Evolutionary conservation across 2,888 invertebrate species (phyloP), one percentile per base, ranked within the genome.

Genomic region (Acleris laterana): DNA sequence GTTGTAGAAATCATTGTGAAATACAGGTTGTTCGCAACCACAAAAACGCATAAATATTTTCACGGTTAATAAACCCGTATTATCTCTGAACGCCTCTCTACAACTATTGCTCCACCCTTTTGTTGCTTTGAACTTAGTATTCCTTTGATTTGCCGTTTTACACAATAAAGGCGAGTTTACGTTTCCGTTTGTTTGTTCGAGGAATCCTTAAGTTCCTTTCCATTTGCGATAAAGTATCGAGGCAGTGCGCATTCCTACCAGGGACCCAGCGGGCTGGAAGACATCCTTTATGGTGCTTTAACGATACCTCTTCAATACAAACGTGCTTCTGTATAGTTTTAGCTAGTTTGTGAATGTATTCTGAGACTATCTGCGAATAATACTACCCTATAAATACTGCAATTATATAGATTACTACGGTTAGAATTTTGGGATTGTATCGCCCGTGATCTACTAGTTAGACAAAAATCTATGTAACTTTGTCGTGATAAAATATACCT

Each of bases 121-220:
- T 80, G 78, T 77, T 80, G 76, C 79, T 76, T 80, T 79, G 78
- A 83, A 83, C 73, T 76, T 69, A 79, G 79, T 83, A 83, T 84
- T 80, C 84, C 88, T 88, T 90, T 88, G 89, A 87, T 88, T 87
- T 79, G 80, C 79, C 77, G 74, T 77, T 81, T 79, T 74, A 79
- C 81, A 72, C 83, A 85, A 85, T 83, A 86, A 89, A 88, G 84
- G 83, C 81, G 82, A 80, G 81, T 88, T 85, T 85, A 83, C 83
- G 83, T 89, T 88, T 90, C 88, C 87, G 82, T 87, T 88, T 82
- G 83, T 83, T 84, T 79, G 77, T 88, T 84, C 85, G 85, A 72
- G 82, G 88, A 85, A 89, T 89, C 80, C 80, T 75, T 76, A 78
- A 84, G 84, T 84, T 86, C 81, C 85, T 82, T 84, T 86, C 78